These are phyloP conservation scores for Scylla paramamosain DNA, from an alignment of 1,140 invertebrate species.

Conservation along the genomic window DNA sequence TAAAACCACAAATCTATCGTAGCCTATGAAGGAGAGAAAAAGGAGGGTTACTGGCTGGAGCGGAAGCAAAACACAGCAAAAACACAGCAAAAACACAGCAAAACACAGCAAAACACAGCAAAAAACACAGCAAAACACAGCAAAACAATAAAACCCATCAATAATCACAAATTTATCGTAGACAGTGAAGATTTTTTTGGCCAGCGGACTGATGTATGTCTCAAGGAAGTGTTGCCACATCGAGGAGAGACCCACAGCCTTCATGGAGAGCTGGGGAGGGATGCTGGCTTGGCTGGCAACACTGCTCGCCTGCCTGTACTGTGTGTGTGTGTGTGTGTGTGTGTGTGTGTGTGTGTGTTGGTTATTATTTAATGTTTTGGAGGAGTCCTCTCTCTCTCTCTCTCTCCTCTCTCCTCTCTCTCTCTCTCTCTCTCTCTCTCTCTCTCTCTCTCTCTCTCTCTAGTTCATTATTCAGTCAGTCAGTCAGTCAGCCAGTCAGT, in stretches of 20 bases:
- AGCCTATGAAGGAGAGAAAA: too few species aligned
- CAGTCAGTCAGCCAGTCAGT: too few species aligned
- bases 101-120: too few species aligned
- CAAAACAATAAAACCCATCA: not conserved
- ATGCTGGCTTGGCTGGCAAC: not conserved
- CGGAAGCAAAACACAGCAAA: too few species aligned
- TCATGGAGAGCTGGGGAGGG: slow-evolving; percentile 32
- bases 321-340: not conserved
- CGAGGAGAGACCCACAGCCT: slow-evolving; percentile 81
- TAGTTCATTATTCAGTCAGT: too few species aligned
- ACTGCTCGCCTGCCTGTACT: not conserved
- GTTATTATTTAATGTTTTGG: too few species aligned
- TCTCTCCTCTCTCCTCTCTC: too few species aligned
- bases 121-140: not conserved
- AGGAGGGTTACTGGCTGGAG: too few species aligned
- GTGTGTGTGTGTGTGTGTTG: not conserved
- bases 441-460: not conserved
- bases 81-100: too few species aligned
- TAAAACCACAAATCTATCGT: too few species aligned
- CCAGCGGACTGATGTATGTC: slow-evolving; percentile 84
- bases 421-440: too few species aligned
- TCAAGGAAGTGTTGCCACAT: slow-evolving; percentile 84
- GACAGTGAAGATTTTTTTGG: slow-evolving; percentile 83
- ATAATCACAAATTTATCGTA: slow-evolving; percentile 78
- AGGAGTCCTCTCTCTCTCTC: too few species aligned